A percentile compares a stretch with the other conserved stretches of the same genome.
Evolutionary conservation across 2,797 vertebrate genomes (phyloP).

Genomic region (Microhierax caerulescens): DNA sequence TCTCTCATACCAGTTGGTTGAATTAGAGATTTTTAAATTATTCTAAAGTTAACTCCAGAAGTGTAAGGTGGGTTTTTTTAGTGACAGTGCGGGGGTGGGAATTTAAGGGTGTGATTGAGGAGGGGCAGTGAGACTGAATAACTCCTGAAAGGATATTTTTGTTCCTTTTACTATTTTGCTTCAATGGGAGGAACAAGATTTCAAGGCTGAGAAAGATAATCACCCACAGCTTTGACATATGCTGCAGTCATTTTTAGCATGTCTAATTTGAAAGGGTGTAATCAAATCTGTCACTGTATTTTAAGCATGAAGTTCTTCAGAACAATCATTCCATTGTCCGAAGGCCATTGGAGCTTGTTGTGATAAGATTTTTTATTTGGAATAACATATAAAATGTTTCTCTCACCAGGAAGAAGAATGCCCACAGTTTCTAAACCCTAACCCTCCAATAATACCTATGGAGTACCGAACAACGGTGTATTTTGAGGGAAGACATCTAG

Average conservation of each 20-base stretch:
- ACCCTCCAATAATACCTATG: slow-evolving; percentile 77
- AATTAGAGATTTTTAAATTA: not conserved
- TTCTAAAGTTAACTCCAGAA: slow-evolving; percentile 4
- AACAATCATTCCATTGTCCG: slow-evolving; percentile 54
- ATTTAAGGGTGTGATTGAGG: slow-evolving; percentile 52
- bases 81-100: not conserved
- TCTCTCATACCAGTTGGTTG: not conserved
- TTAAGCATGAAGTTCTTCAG: slow-evolving; percentile 58
- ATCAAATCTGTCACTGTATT: slow-evolving; percentile 66
- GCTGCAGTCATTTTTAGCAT: slow-evolving; percentile 65
- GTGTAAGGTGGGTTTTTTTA: not conserved
- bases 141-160: slow-evolving; percentile 49
- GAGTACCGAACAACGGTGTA: slow-evolving; percentile 67
- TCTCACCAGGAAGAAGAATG: slow-evolving; percentile 73
- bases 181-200: slow-evolving; percentile 69
- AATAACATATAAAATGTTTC: slow-evolving; percentile 25
- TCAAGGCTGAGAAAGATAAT: slow-evolving; percentile 55
- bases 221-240: slow-evolving; percentile 57
- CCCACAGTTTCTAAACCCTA: slow-evolving; percentile 77
- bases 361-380: slow-evolving; percentile 30
- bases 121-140: slow-evolving; percentile 29
- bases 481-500: slow-evolving; percentile 78
- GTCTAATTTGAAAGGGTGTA: slow-evolving; percentile 67
- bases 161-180: slow-evolving; percentile 52
- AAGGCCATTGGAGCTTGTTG: slow-evolving; percentile 25